Evolutionary conservation across 2,888 invertebrate species (phyloP).

Genomic region (Nomada hirtipes): DNA sequence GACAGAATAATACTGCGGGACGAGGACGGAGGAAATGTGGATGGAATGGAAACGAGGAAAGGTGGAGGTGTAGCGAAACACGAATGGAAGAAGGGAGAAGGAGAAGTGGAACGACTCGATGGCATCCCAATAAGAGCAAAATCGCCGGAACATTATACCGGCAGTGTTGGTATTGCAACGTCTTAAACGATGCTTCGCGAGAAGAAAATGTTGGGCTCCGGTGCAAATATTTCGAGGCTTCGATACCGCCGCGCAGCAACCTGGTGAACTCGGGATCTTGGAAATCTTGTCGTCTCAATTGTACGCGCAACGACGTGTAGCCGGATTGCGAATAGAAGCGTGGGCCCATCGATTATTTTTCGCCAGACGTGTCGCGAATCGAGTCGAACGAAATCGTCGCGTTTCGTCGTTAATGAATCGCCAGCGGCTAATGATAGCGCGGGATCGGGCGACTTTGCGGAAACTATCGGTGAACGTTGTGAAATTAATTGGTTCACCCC

Average conservation of each 20-base stretch:
- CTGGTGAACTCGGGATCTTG: neutral
- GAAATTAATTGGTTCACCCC: conserved; percentile 45
- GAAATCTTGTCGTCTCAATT: conserved; percentile 14
- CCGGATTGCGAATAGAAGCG: neutral
- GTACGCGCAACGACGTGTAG: neutral
- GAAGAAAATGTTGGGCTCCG: conserved; percentile 59
- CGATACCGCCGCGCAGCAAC: neutral
- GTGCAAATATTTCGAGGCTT: conserved; percentile 33
- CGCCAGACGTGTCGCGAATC: neutral
- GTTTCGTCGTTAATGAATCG: conserved; percentile 26
- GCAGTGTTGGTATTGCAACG: conserved; percentile 74
- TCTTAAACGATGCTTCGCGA: conserved; percentile 72
- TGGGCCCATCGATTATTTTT: neutral
- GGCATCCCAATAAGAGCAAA: conserved; percentile 78
- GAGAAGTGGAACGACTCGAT: conserved; percentile 66
- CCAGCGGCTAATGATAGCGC: conserved; percentile 37
- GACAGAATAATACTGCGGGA: conserved; percentile 27
- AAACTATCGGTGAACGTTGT: conserved; percentile 25
- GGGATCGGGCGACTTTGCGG: conserved; percentile 15
- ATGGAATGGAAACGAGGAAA: conserved; percentile 50
- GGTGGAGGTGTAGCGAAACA: conserved; percentile 32
- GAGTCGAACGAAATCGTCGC: neutral
- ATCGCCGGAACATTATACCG: conserved; percentile 68
- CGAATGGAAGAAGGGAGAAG: conserved; percentile 1
- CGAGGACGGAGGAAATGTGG: conserved; percentile 46